Percentiles rank a stretch among this genome's conserved stretches.
phyloP scores from a whole-genome alignment of 2,113 vertebrate species.

The Irena cyanogastra region DNA sequence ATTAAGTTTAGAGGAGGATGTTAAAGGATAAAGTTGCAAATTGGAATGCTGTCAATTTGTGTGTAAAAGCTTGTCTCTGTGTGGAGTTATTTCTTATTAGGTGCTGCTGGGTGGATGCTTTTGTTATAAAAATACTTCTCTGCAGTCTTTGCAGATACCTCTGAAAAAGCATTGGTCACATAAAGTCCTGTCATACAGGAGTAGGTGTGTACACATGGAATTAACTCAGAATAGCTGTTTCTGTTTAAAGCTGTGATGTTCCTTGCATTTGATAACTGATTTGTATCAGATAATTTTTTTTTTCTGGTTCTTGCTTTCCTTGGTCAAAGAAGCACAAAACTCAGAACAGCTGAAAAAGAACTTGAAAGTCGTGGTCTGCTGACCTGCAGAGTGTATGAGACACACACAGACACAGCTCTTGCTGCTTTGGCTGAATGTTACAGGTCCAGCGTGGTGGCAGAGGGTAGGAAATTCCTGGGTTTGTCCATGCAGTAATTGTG shows the following conservation, averaged over 20 bases:
- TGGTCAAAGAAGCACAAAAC: neutral
- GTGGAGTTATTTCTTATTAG: neutral
- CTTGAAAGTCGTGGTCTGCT: neutral
- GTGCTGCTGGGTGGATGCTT: neutral
- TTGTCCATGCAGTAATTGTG: neutral
- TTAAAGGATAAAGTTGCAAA: neutral
- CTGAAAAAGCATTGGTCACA: neutral
- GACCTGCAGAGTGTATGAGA: neutral
- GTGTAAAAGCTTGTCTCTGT: neutral
- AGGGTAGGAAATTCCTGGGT: neutral
- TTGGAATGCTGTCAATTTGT: neutral
- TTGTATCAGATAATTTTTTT: neutral
- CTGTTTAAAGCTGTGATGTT: neutral
- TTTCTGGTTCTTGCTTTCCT: neutral
- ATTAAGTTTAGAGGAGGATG: neutral
- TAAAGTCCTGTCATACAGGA: neutral
- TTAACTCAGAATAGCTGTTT: neutral
- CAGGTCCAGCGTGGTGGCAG: neutral
- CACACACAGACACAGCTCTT: neutral
- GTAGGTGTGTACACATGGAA: neutral
- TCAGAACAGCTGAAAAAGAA: neutral
- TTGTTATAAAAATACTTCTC: neutral
- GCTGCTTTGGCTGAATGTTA: neutral
- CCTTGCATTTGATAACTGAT: neutral
- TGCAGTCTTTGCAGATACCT: neutral